A percentile compares a stretch with the other conserved stretches of the same genome.
Conservation (phyloP, 2,797 vertebrate species). For the Melanotaenia trifasciata region DNA sequence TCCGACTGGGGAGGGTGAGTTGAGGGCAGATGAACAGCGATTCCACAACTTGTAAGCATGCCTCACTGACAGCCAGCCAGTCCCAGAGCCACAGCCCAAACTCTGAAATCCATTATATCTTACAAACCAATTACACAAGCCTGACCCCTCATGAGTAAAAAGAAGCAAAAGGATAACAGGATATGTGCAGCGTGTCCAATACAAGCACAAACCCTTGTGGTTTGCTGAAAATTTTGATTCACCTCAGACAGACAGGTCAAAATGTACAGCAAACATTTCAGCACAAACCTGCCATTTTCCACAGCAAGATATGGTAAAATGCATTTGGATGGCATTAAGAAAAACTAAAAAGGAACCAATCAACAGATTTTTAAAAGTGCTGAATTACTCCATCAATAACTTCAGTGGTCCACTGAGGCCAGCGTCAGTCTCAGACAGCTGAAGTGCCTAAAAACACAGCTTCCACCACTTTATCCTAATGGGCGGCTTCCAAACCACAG, state of each 20-base stretch:
- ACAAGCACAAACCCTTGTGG: slow-evolving; percentile 29
- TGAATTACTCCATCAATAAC: slow-evolving; percentile 68
- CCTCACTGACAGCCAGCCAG: slow-evolving; percentile 8
- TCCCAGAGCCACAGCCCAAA: slow-evolving; percentile 30
- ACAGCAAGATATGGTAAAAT: neutral
- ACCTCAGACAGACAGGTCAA: slow-evolving; percentile 11
- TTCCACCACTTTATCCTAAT: slow-evolving; percentile 62
- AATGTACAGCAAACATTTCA: slow-evolving; percentile 5
- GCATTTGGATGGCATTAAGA: neutral
- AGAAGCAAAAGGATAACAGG: slow-evolving; percentile 5
- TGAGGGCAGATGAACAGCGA: slow-evolving; percentile 59
- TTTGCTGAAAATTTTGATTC: slow-evolving; percentile 11
- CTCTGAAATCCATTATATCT: neutral
- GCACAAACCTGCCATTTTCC: neutral
- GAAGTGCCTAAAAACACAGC: slow-evolving; percentile 63
- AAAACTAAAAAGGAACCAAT: slow-evolving; percentile 26
- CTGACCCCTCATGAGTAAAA: slow-evolving; percentile 5
- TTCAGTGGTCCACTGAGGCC: slow-evolving; percentile 53
- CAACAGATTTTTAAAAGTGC: slow-evolving; percentile 55
- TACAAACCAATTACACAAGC: slow-evolving; percentile 15
- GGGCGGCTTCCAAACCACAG: slow-evolving; percentile 63
- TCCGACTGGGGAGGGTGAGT: slow-evolving; percentile 50
- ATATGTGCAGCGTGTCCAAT: slow-evolving; percentile 16
- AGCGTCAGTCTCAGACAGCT: slow-evolving; percentile 58
- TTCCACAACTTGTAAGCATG: slow-evolving; percentile 30